phyloP scores from a whole-genome alignment of 2,113 vertebrate genomes.

The Sinosuthora webbiana region DNA sequence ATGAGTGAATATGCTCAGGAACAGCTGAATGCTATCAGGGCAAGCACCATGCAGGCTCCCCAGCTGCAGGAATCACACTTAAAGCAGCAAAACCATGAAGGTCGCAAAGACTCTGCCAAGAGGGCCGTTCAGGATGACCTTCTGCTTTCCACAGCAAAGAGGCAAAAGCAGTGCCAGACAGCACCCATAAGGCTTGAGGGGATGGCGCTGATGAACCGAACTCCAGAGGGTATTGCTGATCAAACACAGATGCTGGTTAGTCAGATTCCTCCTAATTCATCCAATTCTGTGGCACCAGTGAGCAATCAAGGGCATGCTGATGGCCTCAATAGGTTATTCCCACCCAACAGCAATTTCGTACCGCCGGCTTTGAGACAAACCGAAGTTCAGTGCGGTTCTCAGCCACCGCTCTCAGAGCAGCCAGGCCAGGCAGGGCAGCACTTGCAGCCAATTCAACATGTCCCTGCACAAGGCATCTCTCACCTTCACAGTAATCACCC shows the following conservation, averaged over 20 bases:
- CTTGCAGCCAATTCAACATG: constrained; percentile 83
- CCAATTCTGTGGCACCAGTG: constrained; percentile 73
- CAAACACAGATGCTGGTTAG: constrained; percentile 84
- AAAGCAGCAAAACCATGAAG: constrained; percentile 78
- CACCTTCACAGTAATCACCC: constrained; percentile 85
- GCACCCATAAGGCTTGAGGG: constrained; percentile 78
- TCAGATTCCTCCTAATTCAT: constrained; percentile 82
- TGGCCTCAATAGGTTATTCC: constrained; percentile 81
- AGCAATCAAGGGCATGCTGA: constrained; percentile 79
- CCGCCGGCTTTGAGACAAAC: constrained; percentile 76
- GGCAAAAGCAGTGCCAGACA: constrained; percentile 86
- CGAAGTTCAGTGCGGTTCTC: constrained; percentile 85
- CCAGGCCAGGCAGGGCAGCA: constrained; percentile 80
- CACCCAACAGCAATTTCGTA: constrained; percentile 82
- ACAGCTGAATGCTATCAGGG: constrained; percentile 74
- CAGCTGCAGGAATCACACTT: constrained; percentile 75
- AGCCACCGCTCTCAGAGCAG: constrained; percentile 81
- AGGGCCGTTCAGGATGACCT: constrained; percentile 88
- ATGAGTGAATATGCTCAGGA: constrained; percentile 84
- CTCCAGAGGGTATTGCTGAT: constrained; percentile 74
- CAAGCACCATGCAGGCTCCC: constrained; percentile 71
- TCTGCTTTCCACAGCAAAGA: constrained; percentile 86
- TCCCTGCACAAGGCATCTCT: constrained; percentile 76
- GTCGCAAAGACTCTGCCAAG: constrained; percentile 88
- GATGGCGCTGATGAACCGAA: constrained; percentile 74